Evolutionary conservation across 2,888 invertebrate species (phyloP).

Genomic region (Idaea straminata): DNA sequence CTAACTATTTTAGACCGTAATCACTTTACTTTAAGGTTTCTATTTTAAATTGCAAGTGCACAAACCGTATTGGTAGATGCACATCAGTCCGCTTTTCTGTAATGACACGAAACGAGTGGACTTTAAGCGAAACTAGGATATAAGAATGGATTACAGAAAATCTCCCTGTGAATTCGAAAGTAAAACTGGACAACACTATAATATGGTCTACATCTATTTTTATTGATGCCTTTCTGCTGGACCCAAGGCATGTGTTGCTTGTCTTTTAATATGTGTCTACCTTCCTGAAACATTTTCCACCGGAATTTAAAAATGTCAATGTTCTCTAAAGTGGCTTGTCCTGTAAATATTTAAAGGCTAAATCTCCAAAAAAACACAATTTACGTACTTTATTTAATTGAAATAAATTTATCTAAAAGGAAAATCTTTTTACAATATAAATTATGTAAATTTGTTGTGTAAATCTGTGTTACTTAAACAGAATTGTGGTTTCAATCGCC

Average conservation of each 20-base stretch:
- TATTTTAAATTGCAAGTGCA: constrained; percentile 9
- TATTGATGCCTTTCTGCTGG: constrained; percentile 17
- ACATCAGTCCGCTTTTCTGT: constrained; percentile 66
- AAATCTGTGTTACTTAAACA: constrained; percentile 20
- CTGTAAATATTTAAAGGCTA: background rate
- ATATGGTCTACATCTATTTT: constrained; percentile 19
- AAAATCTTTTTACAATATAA: constrained; percentile 22
- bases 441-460: constrained; percentile 31
- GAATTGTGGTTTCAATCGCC: constrained; percentile 56
- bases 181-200: constrained; percentile 38
- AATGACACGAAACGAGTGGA: constrained; percentile 70
- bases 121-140: constrained; percentile 66
- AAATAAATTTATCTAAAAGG: constrained; percentile 11
- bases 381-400: constrained; percentile 4
- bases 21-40: background rate
- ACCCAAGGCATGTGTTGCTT: constrained; percentile 5
- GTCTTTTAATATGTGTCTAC: background rate
- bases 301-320: background rate
- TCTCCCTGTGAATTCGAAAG: constrained; percentile 46
- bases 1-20: constrained; percentile 43
- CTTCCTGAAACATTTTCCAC: background rate
- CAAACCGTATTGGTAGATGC: constrained; percentile 39
- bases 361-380: background rate
- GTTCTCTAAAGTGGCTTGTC: background rate
- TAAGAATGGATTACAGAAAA: constrained; percentile 61